These are phyloP conservation scores for Tiphia femorata DNA, from an alignment of 2,888 invertebrate species.

Conservation along the genomic window DNA sequence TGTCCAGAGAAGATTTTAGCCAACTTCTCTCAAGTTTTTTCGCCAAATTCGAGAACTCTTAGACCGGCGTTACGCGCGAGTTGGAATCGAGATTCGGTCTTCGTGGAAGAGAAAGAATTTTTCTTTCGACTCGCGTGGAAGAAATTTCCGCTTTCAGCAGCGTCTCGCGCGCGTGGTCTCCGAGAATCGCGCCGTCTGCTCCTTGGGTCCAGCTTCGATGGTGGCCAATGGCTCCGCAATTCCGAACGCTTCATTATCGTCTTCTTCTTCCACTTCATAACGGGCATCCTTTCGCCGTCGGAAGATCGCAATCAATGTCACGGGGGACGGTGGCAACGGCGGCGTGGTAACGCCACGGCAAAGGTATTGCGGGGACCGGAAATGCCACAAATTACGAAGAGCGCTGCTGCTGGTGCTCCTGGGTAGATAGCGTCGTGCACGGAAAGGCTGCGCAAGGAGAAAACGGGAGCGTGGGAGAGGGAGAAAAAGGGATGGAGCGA, in stretches of 20 bases:
- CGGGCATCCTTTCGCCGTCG: slow-evolving; percentile 16
- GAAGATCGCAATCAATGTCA: slow-evolving; percentile 32
- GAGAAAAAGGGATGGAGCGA: neutral
- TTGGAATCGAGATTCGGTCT: too few relatives aligned
- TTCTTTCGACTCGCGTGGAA: too few relatives aligned
- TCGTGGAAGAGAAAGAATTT: too few relatives aligned
- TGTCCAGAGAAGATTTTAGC: too few relatives aligned
- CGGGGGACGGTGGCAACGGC: slow-evolving; percentile 27
- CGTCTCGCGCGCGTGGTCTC: neutral
- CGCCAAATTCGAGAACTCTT: too few relatives aligned
- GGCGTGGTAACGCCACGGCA: slow-evolving; percentile 20
- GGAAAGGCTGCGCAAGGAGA: too few relatives aligned
- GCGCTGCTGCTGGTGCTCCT: slow-evolving; percentile 36
- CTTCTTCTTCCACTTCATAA: slow-evolving; percentile 23
- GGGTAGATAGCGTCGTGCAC: slow-evolving; percentile 31
- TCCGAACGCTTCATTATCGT: slow-evolving; percentile 27
- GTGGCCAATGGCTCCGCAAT: neutral
- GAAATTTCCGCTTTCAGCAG: too few relatives aligned
- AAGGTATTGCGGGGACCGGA: slow-evolving; percentile 28
- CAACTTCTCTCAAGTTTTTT: too few relatives aligned
- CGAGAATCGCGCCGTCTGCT: neutral
- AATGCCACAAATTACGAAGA: slow-evolving; percentile 41
- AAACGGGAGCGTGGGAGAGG: neutral
- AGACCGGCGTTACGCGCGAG: too few relatives aligned
- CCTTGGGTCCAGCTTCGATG: neutral